Base-by-base conservation (phyloP, 2,888 invertebrate species). In the Microchrysa polita region DNA sequence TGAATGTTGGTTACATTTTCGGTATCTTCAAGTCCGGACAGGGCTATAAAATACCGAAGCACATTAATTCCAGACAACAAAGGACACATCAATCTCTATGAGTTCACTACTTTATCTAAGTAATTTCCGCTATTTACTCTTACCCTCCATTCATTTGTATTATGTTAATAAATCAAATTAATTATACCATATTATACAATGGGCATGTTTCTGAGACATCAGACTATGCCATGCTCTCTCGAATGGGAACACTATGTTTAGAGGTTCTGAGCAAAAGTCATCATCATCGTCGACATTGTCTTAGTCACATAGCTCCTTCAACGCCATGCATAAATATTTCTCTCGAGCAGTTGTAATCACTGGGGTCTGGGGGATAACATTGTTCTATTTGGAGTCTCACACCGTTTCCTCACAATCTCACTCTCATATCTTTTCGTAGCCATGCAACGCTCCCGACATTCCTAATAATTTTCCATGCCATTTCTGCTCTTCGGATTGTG, bases 111-210 rank as follows among this genome's bases (percentile, higher is more conserved):
- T 67, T 67, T 53, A 67, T 67, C 67, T 67, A 67, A 52, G 67
- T 67, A 55, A 67, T 67, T 67, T 67, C 67, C 67, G 67, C 55
- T 44, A 67, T 67, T 67, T 67, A 67, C 67, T 67, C 18, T 48
- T 4, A 65, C 48, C 61, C 65, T 20, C 23, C 67, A 55, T 67
- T 53, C 67, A 67, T 67, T 67, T 40, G 55, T 53, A 67, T 67
- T 67, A 55, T 55, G 67, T 53, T 67, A 67, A 67, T 67, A 67
- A 67, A 67, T 67, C 67, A 67, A 67, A 67, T 67, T 67, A 67
- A 67, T 67, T 67, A 67, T 52, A 53, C 67, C 67, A 67, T 55
- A 67, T 53, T 67, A 67, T 67, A 67, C 67, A 52, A 67, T 55
- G 53, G 48, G 42, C 63, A 63, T 63, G 63, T 23, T 52, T 27